Percentiles rank a stretch among this genome's conserved stretches.
Conservation (phyloP, 2,797 vertebrate genomes). For the Carapus acus region DNA sequence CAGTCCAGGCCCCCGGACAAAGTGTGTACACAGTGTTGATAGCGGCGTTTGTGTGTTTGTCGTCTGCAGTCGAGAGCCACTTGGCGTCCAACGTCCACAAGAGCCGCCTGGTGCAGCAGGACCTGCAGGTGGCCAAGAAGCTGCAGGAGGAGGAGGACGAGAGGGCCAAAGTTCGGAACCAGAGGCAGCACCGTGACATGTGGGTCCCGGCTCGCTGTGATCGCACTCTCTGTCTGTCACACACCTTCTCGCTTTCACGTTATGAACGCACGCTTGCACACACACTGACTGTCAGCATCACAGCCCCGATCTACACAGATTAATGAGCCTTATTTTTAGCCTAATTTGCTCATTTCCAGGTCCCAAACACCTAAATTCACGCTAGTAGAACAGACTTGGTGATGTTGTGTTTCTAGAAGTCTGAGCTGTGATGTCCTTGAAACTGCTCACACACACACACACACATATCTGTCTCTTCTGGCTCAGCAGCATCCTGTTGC, state of each 20-base stretch:
- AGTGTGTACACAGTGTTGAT: constrained; percentile 23
- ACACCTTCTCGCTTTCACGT: no score
- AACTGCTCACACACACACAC: no score
- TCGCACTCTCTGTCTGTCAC: constrained; percentile 12
- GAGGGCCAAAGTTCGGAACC: constrained; percentile 77
- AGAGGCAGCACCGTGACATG: constrained; percentile 80
- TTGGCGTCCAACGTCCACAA: constrained; percentile 93
- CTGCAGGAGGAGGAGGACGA: constrained; percentile 92
- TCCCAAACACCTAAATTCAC: no score
- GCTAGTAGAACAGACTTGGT: no score
- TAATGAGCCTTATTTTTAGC: no score
- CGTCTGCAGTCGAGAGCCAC: constrained; percentile 89
- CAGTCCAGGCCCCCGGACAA: neutral
- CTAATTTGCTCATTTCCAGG: no score
- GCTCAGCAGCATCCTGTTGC: neutral
- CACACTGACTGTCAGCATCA: neutral
- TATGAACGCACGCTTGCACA: no score
- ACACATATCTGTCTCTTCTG: no score
- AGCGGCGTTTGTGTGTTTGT: constrained; percentile 39
- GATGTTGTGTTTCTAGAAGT: no score
- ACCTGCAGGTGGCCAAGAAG: constrained; percentile 90
- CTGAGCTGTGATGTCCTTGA: no score
- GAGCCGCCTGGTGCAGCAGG: constrained; percentile 90
- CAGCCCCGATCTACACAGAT: neutral
- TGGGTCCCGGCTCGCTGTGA: constrained; percentile 66